A percentile compares a stretch with the other conserved stretches of the same genome.
Evolutionary conservation across 64 coral and sea anemone species (phyloP).

Genomic region (Platygyra sinensis): DNA sequence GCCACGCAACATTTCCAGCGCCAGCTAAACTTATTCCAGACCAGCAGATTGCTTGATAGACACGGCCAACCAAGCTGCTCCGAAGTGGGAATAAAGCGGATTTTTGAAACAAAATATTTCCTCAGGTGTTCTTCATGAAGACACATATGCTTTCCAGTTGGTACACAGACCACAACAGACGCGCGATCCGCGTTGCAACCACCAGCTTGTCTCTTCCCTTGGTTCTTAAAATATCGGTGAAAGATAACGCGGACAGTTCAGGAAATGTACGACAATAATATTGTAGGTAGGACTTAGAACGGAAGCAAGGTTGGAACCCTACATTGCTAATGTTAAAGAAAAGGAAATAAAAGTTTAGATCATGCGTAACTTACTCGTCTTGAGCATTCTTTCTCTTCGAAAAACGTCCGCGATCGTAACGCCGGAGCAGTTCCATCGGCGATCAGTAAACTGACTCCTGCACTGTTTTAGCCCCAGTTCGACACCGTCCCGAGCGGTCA

Average conservation of each 20-base stretch:
- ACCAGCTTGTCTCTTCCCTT: background rate
- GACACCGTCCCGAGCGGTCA: slow-evolving; percentile 68
- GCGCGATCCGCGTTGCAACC: background rate
- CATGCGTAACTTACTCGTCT: slow-evolving; percentile 54
- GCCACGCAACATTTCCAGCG: slow-evolving; percentile 23
- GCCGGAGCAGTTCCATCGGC: slow-evolving; percentile 85
- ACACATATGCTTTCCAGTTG: slow-evolving; percentile 8
- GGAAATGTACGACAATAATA: background rate
- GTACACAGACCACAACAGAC: background rate
- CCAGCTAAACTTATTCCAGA: slow-evolving; percentile 6
- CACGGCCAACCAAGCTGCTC: background rate
- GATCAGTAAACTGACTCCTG: slow-evolving; percentile 71
- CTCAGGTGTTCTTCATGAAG: slow-evolving; percentile 2
- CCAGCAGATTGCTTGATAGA: background rate
- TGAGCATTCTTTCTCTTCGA: slow-evolving; percentile 67
- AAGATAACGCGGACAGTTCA: background rate
- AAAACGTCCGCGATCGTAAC: slow-evolving; percentile 83
- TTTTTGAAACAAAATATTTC: slow-evolving; percentile 55
- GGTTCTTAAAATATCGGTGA: background rate
- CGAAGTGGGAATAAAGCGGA: background rate
- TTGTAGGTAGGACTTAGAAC: background rate
- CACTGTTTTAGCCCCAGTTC: slow-evolving; percentile 76
- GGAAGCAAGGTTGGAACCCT: background rate
- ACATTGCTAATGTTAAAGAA: background rate
- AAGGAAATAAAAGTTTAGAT: background rate